Evolutionary conservation across 2,888 invertebrate species (phyloP).

Genomic region (Drosophila suboccidentalis): DNA sequence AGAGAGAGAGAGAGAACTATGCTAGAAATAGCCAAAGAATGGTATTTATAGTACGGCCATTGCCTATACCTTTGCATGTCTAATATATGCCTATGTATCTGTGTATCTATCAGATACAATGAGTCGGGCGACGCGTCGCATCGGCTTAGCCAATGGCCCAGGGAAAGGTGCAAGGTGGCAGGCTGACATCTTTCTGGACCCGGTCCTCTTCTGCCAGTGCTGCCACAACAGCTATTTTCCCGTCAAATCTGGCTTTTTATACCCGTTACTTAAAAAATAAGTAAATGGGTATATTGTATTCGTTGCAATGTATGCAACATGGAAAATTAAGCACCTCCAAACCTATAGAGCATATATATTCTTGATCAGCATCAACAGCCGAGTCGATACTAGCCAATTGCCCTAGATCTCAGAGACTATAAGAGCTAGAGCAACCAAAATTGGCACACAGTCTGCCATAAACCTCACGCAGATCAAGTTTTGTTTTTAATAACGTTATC

Average conservation of each 20-base stretch:
- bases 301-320: no score
- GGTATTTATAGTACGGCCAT: slow-evolving; percentile 43
- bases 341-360: no score
- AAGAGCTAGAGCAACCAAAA: no score
- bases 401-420: no score
- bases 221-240: background rate
- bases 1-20: slow-evolving; percentile 26
- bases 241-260: background rate
- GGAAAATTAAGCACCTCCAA: no score
- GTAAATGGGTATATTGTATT: no score
- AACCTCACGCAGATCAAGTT: no score
- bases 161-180: slow-evolving; percentile 14
- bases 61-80: slow-evolving; percentile 23
- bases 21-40: slow-evolving; percentile 57
- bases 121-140: background rate
- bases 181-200: background rate
- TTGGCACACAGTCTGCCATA: no score
- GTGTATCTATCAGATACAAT: slow-evolving; percentile 28
- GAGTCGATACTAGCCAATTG: no score
- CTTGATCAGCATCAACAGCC: no score
- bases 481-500: no score
- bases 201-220: background rate
- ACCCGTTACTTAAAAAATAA: no score
- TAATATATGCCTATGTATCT: slow-evolving; percentile 10
- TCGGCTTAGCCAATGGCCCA: slow-evolving; percentile 27